Conservation (phyloP, 2,113 vertebrate species). For the Loxodonta africana region DNA sequence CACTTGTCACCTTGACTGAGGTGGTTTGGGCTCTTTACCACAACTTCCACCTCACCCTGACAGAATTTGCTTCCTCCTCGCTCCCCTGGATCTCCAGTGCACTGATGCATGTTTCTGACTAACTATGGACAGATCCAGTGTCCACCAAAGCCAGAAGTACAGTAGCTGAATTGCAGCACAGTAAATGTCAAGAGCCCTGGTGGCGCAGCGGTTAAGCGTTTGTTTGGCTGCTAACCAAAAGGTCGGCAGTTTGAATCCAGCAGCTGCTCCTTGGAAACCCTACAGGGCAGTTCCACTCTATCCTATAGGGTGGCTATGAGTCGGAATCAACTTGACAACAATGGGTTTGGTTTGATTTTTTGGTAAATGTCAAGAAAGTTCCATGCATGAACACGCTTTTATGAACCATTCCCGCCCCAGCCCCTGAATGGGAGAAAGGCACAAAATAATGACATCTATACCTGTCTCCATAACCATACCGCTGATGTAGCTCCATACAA, state of each 20-base stretch:
- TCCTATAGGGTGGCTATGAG: not conserved
- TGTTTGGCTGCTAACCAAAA: no score
- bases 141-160: not conserved
- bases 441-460: not conserved
- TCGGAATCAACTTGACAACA: not conserved
- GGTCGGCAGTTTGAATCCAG: no score
- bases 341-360: not conserved
- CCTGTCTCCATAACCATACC: no score
- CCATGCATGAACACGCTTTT: rapidly evolving
- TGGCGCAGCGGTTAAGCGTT: no score
- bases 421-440: not conserved
- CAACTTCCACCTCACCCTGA: not conserved
- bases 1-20: not conserved
- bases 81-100: no score
- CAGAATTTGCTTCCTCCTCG: not conserved
- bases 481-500: not conserved
- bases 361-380: not conserved
- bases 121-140: not conserved
- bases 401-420: not conserved
- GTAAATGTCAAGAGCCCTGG: no score
- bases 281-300: no score
- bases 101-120: not conserved
- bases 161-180: rapidly evolving
- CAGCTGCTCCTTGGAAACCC: no score
- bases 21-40: not conserved